phyloP scores from a whole-genome alignment of 1,140 invertebrate species.

The Zaprionus ghesquierei region DNA sequence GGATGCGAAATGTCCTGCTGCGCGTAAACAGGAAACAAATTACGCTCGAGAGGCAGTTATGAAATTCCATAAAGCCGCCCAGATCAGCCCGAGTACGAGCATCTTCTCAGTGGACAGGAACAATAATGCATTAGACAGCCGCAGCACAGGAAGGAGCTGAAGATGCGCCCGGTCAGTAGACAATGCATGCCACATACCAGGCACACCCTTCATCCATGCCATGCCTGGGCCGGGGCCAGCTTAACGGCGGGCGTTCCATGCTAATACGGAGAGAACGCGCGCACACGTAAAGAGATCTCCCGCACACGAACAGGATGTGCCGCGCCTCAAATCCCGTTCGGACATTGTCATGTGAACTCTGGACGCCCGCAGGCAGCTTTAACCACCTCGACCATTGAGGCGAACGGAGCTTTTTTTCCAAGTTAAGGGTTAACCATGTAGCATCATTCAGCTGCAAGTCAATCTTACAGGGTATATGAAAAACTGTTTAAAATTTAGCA shows the following conservation, averaged over 20 bases:
- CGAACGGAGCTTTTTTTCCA: not conserved
- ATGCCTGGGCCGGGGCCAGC: not conserved
- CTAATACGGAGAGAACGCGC: slow-evolving; percentile 6
- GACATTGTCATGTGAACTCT: slow-evolving; percentile 66
- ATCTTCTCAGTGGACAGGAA: slow-evolving; percentile 72
- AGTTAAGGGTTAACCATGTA: not conserved
- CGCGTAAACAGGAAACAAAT: slow-evolving; percentile 80
- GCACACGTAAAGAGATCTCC: slow-evolving; percentile 47
- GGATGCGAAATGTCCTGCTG: slow-evolving; percentile 73
- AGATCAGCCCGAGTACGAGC: slow-evolving; percentile 8
- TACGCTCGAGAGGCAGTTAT: slow-evolving; percentile 80
- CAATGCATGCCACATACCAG: slow-evolving; percentile 24
- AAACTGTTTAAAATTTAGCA: too few relatives aligned
- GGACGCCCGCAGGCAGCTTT: slow-evolving; percentile 48
- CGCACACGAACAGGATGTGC: slow-evolving; percentile 4
- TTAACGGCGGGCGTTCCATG: slow-evolving; percentile 38
- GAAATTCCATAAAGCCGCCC: slow-evolving; percentile 71
- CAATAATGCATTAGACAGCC: slow-evolving; percentile 76
- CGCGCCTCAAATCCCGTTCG: slow-evolving; percentile 47
- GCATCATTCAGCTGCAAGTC: not conserved
- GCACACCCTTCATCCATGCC: slow-evolving; percentile 32
- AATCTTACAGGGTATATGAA: not conserved
- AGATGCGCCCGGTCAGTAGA: slow-evolving; percentile 14
- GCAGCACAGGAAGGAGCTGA: slow-evolving; percentile 39
- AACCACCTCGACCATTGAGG: slow-evolving; percentile 9